Evolutionary conservation across 2,113 vertebrate genomes (phyloP).

Genomic region (Phasianus colchicus): DNA sequence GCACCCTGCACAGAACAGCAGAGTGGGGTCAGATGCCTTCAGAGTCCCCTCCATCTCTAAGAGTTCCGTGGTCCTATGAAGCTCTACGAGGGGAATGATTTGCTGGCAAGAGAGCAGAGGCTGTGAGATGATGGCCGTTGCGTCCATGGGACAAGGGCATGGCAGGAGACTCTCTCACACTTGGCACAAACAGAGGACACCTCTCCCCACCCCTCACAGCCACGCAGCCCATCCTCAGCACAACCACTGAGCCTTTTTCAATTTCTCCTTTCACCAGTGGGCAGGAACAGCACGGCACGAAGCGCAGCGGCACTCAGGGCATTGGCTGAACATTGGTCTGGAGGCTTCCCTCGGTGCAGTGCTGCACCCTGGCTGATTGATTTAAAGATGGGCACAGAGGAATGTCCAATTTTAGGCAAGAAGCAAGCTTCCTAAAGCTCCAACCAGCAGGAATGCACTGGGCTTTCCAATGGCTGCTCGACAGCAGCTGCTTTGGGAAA

Average conservation of each 20-base stretch:
- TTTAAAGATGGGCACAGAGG: neutral
- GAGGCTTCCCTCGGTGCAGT: neutral
- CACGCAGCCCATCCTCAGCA: neutral
- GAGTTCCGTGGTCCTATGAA: too few relatives aligned
- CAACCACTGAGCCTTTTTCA: neutral
- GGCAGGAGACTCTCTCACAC: too few relatives aligned
- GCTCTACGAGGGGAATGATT: neutral
- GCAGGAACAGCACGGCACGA: neutral
- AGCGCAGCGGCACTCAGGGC: fast-evolving
- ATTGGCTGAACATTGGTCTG: fast-evolving
- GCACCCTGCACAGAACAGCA: neutral
- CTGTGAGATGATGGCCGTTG: too few relatives aligned
- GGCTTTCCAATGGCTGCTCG: neutral
- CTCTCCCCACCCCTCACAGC: neutral
- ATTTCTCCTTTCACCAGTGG: neutral
- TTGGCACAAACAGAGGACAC: too few relatives aligned
- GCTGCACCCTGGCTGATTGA: fast-evolving
- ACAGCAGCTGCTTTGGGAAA: neutral
- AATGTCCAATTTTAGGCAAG: neutral
- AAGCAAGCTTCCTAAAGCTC: neutral
- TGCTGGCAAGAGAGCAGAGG: neutral
- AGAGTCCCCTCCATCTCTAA: too few relatives aligned
- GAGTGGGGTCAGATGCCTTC: too few relatives aligned
- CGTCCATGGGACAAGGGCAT: too few relatives aligned
- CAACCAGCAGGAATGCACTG: fast-evolving